Evolutionary conservation across 1,140 invertebrate genomes (phyloP).

Genomic region (Stratiolaelaps scimitus): DNA sequence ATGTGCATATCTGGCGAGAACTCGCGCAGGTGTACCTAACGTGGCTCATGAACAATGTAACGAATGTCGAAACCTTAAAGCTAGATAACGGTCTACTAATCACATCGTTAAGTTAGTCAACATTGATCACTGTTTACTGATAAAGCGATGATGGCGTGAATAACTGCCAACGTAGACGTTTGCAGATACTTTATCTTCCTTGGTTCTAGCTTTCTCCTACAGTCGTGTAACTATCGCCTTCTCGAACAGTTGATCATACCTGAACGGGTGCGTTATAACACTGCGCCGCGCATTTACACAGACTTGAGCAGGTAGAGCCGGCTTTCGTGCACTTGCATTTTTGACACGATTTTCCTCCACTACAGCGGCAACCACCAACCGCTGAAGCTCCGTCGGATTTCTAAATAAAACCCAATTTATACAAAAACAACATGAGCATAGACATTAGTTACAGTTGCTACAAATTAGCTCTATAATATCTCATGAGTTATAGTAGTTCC

Average conservation of each 20-base stretch:
- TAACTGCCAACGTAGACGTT: too few relatives aligned
- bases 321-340: slow-evolving; percentile 27
- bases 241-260: neutral
- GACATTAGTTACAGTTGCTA: neutral
- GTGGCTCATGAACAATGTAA: too few relatives aligned
- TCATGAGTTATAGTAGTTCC: neutral
- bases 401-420: neutral
- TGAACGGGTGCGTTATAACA: slow-evolving; percentile 1
- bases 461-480: neutral
- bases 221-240: too few relatives aligned
- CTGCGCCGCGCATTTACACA: slow-evolving; percentile 7
- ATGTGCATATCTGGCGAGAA: too few relatives aligned
- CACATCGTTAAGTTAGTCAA: too few relatives aligned
- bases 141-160: too few relatives aligned
- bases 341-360: slow-evolving; percentile 6
- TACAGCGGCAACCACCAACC: neutral
- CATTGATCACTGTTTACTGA: too few relatives aligned
- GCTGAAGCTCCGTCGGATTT: slow-evolving; percentile 1
- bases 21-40: too few relatives aligned
- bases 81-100: too few relatives aligned
- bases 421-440: neutral
- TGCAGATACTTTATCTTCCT: too few relatives aligned
- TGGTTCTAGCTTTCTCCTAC: too few relatives aligned
- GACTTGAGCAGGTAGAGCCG: slow-evolving; percentile 7
- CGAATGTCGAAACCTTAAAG: too few relatives aligned